phyloP scores from a whole-genome alignment of 2,888 invertebrate species.

The Panzeria rudis region DNA sequence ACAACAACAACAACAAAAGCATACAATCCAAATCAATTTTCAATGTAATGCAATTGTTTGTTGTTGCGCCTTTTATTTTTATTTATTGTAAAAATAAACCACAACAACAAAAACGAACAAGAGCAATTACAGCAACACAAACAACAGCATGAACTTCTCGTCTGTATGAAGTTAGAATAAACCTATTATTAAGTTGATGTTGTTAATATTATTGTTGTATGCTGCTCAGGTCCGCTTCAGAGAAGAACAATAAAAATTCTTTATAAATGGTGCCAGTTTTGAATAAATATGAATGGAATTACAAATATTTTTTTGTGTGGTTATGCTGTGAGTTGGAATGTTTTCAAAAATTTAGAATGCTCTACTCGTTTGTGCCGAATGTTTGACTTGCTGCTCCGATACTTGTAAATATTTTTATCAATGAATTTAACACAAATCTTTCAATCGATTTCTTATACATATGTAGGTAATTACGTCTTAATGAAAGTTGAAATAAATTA shows the following conservation, averaged over 20 bases:
- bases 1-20: slow-evolving; percentile 17
- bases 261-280: slow-evolving; percentile 9
- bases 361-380: background rate
- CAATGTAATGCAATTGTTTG: slow-evolving; percentile 57
- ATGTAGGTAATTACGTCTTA: too few relatives aligned
- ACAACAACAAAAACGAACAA: slow-evolving; percentile 9
- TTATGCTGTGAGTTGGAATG: too few relatives aligned
- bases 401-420: too few relatives aligned
- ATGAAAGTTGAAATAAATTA: too few relatives aligned
- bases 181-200: slow-evolving; percentile 7
- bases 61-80: slow-evolving; percentile 39
- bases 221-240: slow-evolving; percentile 24
- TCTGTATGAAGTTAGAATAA: slow-evolving; percentile 16
- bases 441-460: too few relatives aligned
- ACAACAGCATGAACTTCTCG: slow-evolving; percentile 21
- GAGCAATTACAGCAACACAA: slow-evolving; percentile 1
- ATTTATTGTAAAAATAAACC: slow-evolving; percentile 37
- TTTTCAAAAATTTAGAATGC: background rate
- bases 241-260: slow-evolving; percentile 21
- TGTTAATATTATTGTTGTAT: slow-evolving; percentile 16
- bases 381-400: too few relatives aligned
- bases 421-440: too few relatives aligned
- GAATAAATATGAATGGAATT: background rate
- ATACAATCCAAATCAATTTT: slow-evolving; percentile 65
- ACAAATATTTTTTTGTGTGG: too few relatives aligned